Conservation (phyloP, 2,888 invertebrate genomes). For the Drosophila flavopinicola region DNA sequence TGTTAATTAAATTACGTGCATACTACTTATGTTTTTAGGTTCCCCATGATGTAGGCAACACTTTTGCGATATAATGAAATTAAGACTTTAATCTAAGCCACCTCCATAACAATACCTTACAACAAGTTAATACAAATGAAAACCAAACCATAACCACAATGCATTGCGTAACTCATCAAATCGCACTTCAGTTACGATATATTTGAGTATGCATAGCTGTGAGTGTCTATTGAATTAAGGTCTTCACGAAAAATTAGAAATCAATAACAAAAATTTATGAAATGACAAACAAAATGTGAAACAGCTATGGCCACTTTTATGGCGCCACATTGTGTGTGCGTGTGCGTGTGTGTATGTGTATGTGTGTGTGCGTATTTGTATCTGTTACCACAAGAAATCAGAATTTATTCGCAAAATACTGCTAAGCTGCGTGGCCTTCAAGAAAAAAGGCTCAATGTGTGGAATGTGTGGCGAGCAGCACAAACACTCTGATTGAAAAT, state of each 20-base stretch:
- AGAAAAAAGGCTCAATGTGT: slow-evolving; percentile 35
- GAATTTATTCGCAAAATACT: slow-evolving; percentile 52
- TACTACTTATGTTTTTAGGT: background rate
- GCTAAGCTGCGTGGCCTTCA: slow-evolving; percentile 36
- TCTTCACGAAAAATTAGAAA: slow-evolving; percentile 60
- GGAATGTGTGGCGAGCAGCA: too few species aligned
- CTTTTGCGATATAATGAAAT: slow-evolving; percentile 13
- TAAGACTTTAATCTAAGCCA: slow-evolving; percentile 20
- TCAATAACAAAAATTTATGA: slow-evolving; percentile 68
- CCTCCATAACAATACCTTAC: slow-evolving; percentile 5
- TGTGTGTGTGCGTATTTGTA: background rate
- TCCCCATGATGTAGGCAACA: slow-evolving; percentile 28
- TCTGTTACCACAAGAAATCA: slow-evolving; percentile 37
- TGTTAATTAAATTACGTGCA: too few species aligned
- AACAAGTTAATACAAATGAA: slow-evolving; percentile 28
- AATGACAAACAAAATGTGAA: slow-evolving; percentile 56
- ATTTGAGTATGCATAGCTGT: background rate
- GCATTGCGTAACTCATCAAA: slow-evolving; percentile 65
- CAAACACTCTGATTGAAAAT: slow-evolving; percentile 65
- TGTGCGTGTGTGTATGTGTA: slow-evolving; percentile 1
- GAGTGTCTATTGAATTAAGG: slow-evolving; percentile 37
- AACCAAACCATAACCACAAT: slow-evolving; percentile 48
- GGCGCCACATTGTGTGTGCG: slow-evolving; percentile 31
- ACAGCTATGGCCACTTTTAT: slow-evolving; percentile 37
- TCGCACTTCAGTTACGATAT: slow-evolving; percentile 47